Evolutionary conservation across 2,797 vertebrate genomes (phyloP).

Genomic region (Merluccius polli): DNA sequence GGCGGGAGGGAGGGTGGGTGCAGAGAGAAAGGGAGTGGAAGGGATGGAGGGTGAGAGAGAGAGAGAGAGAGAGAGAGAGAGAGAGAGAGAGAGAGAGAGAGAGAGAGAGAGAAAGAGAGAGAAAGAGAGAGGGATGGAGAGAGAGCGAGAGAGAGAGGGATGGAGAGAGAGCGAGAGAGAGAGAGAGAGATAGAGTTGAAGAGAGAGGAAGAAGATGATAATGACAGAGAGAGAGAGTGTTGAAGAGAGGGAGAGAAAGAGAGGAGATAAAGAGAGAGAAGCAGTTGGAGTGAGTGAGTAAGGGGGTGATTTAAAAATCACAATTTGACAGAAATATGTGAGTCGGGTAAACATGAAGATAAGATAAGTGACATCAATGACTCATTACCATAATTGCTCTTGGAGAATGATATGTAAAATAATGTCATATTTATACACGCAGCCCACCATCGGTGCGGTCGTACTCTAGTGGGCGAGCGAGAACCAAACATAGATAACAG

Average conservation of each 20-base stretch:
- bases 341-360: slow-evolving; percentile 64
- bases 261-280: neutral
- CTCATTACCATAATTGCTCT: slow-evolving; percentile 5
- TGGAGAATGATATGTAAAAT: slow-evolving; percentile 22
- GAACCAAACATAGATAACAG: neutral
- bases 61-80: neutral
- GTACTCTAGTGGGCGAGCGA: neutral
- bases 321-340: slow-evolving; percentile 13
- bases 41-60: neutral
- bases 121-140: neutral
- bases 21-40: neutral
- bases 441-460: neutral
- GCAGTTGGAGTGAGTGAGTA: slow-evolving; percentile 16
- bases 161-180: neutral
- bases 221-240: neutral
- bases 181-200: neutral
- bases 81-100: no score
- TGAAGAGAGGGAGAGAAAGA: neutral
- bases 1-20: neutral
- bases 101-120: neutral
- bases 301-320: slow-evolving; percentile 40
- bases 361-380: slow-evolving; percentile 12
- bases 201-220: neutral
- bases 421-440: slow-evolving; percentile 11
- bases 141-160: neutral